phyloP scores from a whole-genome alignment of 2,888 invertebrate species.

The Aleiodes alternator region DNA sequence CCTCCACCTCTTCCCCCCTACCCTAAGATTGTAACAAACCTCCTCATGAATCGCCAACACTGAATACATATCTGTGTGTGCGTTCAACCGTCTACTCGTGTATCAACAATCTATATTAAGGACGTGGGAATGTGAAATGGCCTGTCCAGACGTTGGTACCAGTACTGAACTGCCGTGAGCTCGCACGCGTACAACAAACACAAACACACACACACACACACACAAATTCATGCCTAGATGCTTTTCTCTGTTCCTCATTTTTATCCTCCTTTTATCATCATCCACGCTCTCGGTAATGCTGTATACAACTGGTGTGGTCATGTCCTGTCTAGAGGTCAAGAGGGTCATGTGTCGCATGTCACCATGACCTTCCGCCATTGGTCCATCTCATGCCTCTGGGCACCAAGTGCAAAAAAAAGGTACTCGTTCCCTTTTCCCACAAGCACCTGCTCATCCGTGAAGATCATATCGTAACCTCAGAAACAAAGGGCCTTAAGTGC shows the following conservation, averaged over 20 bases:
- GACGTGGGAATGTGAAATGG: constrained; percentile 72
- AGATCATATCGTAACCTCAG: background rate
- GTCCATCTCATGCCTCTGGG: background rate
- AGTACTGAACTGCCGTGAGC: constrained; percentile 35
- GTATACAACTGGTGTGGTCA: constrained; percentile 38
- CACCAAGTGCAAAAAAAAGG: background rate
- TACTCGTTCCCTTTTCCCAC: constrained; percentile 31
- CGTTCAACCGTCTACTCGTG: constrained; percentile 55
- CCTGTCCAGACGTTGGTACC: constrained; percentile 53
- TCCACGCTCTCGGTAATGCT: constrained; percentile 5
- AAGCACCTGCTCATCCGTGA: constrained; percentile 43
- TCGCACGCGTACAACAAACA: background rate
- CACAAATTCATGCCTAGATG: constrained; percentile 24
- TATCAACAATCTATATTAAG: constrained; percentile 71
- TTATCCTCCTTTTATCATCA: constrained; percentile 26
- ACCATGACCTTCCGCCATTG: constrained; percentile 40
- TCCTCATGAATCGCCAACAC: constrained; percentile 34
- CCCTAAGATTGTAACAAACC: constrained; percentile 24
- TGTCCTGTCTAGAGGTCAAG: constrained; percentile 44
- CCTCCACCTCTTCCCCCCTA: background rate
- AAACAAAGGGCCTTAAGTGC: no score
- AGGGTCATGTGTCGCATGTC: constrained; percentile 49
- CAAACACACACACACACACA: background rate
- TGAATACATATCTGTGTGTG: constrained; percentile 46
- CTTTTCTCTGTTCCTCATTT: constrained; percentile 29